Evolutionary conservation across 1,140 invertebrate species (phyloP).

Genomic region (Macrocentrus cingulum): DNA sequence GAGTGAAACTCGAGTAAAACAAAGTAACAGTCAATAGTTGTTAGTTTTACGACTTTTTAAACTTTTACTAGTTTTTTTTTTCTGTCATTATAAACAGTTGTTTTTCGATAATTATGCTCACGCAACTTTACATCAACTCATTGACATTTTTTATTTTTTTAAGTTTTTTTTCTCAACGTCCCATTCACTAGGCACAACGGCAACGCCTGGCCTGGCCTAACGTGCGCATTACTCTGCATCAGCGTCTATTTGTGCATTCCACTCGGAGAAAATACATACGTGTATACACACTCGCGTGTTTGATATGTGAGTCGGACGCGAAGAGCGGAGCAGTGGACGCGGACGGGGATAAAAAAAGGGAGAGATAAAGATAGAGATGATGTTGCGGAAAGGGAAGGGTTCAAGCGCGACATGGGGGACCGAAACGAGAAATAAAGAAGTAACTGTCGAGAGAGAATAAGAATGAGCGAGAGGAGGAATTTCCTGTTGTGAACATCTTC

Average conservation of each 20-base stretch:
- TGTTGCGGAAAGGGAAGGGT: conserved; percentile 24
- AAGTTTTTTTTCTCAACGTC: not conserved
- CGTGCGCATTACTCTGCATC: conserved; percentile 22
- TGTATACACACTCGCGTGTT: too few species aligned
- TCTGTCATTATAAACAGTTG: conserved; percentile 5
- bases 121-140: conserved; percentile 38
- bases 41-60: too few species aligned
- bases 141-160: conserved; percentile 38
- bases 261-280: conserved; percentile 24
- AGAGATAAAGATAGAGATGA: conserved; percentile 24
- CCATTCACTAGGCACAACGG: not conserved
- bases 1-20: too few species aligned
- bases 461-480: conserved; percentile 43
- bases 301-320: too few species aligned
- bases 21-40: too few species aligned
- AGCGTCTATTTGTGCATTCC: conserved; percentile 44
- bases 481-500: conserved; percentile 57
- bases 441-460: conserved; percentile 28
- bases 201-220: not conserved
- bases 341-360: conserved; percentile 25
- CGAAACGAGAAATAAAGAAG: conserved; percentile 29
- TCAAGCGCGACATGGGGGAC: conserved; percentile 24
- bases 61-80: too few species aligned
- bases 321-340: too few species aligned
- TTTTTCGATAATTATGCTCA: conserved; percentile 43